Evolutionary conservation across 2,888 invertebrate species (phyloP).

Genomic region (Epinotia demarniana): DNA sequence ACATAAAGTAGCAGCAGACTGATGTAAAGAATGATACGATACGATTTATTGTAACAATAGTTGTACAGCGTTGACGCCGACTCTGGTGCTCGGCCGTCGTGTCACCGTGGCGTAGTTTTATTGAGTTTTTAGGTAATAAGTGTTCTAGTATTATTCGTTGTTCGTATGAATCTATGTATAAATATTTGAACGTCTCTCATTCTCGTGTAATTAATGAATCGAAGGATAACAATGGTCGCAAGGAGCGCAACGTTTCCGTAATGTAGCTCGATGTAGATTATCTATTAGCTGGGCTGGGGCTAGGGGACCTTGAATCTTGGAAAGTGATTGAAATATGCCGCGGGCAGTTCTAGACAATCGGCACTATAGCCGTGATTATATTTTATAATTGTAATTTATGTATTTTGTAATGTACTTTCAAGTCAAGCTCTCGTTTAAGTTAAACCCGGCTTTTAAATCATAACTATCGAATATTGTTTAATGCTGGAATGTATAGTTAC

Average conservation of each 20-base stretch:
- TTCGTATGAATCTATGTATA: constrained; percentile 85
- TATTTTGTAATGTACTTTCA: constrained; percentile 62
- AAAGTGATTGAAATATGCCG: constrained; percentile 75
- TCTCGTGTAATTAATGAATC: constrained; percentile 83
- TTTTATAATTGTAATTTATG: constrained; percentile 75
- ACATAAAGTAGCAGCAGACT: constrained; percentile 77
- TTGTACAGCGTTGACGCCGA: constrained; percentile 78
- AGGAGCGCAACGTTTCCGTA: constrained; percentile 73
- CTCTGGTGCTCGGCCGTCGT: constrained; percentile 74
- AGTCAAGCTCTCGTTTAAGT: constrained; percentile 84
- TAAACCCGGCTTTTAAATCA: constrained; percentile 81
- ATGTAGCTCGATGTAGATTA: constrained; percentile 83
- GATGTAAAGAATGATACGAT: constrained; percentile 78
- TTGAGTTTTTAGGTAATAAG: constrained; percentile 78
- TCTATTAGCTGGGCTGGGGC: constrained; percentile 85
- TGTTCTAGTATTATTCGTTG: constrained; percentile 85
- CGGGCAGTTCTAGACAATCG: constrained; percentile 84
- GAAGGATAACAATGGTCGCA: constrained; percentile 72
- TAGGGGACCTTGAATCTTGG: constrained; percentile 84
- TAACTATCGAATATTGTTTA: constrained; percentile 81
- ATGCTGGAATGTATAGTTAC: constrained; percentile 83
- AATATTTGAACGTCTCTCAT: constrained; percentile 84
- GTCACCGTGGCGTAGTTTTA: constrained; percentile 73
- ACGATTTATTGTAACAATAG: constrained; percentile 73
- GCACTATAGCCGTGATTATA: constrained; percentile 82